Evolutionary conservation across 2,888 invertebrate genomes (phyloP).

Genomic region (Dascillus cervinus): DNA sequence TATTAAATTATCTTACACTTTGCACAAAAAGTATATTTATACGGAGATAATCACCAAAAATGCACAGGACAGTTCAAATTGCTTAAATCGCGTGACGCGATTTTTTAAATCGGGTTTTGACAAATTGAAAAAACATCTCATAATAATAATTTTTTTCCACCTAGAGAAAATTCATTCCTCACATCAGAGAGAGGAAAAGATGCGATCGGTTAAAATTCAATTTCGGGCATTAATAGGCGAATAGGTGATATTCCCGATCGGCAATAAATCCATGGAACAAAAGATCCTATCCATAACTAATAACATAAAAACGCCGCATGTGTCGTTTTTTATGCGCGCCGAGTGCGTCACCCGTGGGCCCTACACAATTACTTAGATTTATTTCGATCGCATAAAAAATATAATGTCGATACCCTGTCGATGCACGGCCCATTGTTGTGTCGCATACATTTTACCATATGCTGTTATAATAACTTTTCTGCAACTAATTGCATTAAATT

Average conservation of each 20-base stretch:
- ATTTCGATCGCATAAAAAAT: constrained; percentile 23
- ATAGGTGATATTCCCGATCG: constrained; percentile 13
- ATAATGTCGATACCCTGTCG: constrained; percentile 18
- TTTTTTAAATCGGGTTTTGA: too few relatives aligned
- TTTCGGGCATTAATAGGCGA: too few relatives aligned
- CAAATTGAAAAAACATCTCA: too few relatives aligned
- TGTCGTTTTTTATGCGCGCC: constrained; percentile 19
- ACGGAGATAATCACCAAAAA: too few relatives aligned
- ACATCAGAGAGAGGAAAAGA: too few relatives aligned
- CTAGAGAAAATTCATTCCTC: too few relatives aligned
- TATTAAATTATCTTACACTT: too few relatives aligned
- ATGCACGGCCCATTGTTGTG: constrained; percentile 16
- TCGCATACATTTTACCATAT: constrained; percentile 15
- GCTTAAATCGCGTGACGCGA: too few relatives aligned
- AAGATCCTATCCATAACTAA: constrained; percentile 25
- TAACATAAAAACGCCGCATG: constrained; percentile 20
- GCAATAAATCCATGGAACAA: constrained; percentile 22
- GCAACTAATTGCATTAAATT: constrained; percentile 16
- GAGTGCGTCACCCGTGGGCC: constrained; percentile 16
- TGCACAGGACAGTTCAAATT: too few relatives aligned
- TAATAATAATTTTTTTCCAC: too few relatives aligned
- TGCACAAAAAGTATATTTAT: too few relatives aligned
- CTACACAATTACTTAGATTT: constrained; percentile 22
- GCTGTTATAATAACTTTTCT: constrained; percentile 13
- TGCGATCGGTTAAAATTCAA: too few relatives aligned